These are phyloP conservation scores for Harpagifer antarcticus DNA, from an alignment of 2,797 vertebrate species.

Conservation along the genomic window DNA sequence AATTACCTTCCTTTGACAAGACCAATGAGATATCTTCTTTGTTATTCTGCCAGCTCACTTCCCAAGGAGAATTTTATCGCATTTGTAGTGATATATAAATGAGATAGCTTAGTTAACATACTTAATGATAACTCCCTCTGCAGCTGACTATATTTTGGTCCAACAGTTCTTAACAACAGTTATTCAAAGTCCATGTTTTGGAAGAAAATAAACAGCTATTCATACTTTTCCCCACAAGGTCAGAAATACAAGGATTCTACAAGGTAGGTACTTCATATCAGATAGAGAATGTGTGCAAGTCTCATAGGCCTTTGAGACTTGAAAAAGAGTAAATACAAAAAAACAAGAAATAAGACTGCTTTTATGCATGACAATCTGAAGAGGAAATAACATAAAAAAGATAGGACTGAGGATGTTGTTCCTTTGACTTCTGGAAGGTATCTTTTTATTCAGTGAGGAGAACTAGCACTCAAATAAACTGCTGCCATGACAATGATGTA, in stretches of 20 bases:
- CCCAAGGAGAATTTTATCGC: not conserved
- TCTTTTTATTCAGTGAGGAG: not conserved
- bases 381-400: slow-evolving; percentile 1
- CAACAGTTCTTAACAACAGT: not conserved
- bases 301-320: not conserved
- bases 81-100: slow-evolving; percentile 3
- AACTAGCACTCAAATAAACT: not conserved
- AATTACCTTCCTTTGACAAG: slow-evolving; percentile 7
- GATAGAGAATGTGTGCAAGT: not conserved
- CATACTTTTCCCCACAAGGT: not conserved
- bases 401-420: not conserved
- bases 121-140: not conserved
- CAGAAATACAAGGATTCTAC: not conserved
- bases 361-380: slow-evolving; percentile 21
- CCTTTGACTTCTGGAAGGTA: not conserved
- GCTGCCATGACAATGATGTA: too few species aligned
- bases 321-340: too few species aligned
- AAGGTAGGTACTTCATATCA: not conserved
- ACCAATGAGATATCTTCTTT: slow-evolving; percentile 1
- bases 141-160: not conserved
- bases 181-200: not conserved
- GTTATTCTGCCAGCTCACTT: slow-evolving; percentile 14
- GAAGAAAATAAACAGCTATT: not conserved
- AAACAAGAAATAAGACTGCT: not conserved
- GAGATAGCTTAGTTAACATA: not conserved